A percentile compares a stretch with the other conserved stretches of the same genome.
These are phyloP conservation scores for Synaphobranchus kaupii DNA, from an alignment of 2,797 vertebrate genomes.

Conservation along the genomic window DNA sequence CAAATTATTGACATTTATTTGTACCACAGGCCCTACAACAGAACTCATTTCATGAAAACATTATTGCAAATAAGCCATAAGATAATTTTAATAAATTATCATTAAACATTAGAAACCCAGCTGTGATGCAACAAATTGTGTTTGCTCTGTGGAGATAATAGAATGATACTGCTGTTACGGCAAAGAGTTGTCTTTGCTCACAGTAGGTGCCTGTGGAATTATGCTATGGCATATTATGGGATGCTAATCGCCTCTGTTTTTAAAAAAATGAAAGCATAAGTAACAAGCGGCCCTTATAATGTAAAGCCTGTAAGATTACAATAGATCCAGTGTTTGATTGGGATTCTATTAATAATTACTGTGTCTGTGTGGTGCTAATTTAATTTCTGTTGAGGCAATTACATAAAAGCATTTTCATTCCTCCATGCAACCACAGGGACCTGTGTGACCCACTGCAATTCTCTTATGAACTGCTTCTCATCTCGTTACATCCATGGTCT, in stretches of 20 bases:
- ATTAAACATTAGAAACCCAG: conserved; percentile 28
- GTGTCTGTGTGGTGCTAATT: not conserved
- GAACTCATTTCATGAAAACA: conserved; percentile 26
- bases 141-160: conserved; percentile 23
- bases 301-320: not conserved
- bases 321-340: conserved; percentile 17
- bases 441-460: not conserved
- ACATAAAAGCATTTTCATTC: not conserved
- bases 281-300: not conserved
- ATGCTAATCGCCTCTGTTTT: conserved; percentile 31
- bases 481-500: not conserved
- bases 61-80: conserved; percentile 34
- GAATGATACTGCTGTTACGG: conserved; percentile 25
- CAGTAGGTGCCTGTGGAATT: conserved; percentile 1
- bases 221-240: conserved; percentile 1
- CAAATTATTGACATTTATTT: conserved; percentile 15
- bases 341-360: conserved; percentile 8
- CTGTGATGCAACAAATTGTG: conserved; percentile 25
- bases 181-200: not conserved
- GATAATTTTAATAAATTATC: conserved; percentile 37
- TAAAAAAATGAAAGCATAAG: not conserved
- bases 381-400: conserved; percentile 5
- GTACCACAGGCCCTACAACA: conserved; percentile 21
- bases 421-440: not conserved
- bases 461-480: not conserved